Percentiles rank a stretch among this genome's conserved stretches.
phyloP scores from a whole-genome alignment of 2,113 vertebrate genomes.

The Strigops habroptila region DNA sequence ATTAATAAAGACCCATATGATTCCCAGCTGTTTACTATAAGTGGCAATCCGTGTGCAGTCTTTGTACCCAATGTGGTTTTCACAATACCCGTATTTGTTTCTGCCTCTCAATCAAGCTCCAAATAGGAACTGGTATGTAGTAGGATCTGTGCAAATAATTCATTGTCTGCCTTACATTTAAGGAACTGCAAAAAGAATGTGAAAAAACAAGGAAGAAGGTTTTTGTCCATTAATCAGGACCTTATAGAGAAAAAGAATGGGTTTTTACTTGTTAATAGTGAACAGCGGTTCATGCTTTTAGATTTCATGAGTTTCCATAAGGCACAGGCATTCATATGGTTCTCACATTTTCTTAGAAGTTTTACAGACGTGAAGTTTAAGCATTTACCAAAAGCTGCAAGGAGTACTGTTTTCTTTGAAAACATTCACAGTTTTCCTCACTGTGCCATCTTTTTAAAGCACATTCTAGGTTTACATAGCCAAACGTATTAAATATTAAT shows the following conservation, averaged over 20 bases:
- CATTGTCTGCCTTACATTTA: conserved; percentile 42
- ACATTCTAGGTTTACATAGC: background rate
- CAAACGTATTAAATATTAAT: conserved; percentile 52
- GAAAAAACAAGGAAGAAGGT: conserved; percentile 5
- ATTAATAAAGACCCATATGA: conserved; percentile 47
- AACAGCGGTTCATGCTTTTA: conserved; percentile 2
- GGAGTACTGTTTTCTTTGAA: conserved; percentile 16
- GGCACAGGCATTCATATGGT: conserved; percentile 20
- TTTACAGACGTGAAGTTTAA: background rate
- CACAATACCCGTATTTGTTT: conserved; percentile 54
- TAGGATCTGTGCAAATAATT: conserved; percentile 10
- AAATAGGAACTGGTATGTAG: conserved; percentile 50
- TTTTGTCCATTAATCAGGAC: conserved; percentile 33
- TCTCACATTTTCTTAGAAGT: conserved; percentile 52
- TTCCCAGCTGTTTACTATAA: conserved; percentile 35
- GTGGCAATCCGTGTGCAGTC: conserved; percentile 39
- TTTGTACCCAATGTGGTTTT: conserved; percentile 27
- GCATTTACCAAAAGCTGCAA: conserved; percentile 18
- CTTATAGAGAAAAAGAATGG: conserved; percentile 36
- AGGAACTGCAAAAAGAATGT: conserved; percentile 34
- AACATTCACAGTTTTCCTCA: background rate
- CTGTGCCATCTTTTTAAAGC: background rate
- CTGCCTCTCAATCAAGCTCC: conserved; percentile 58
- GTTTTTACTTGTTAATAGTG: conserved; percentile 21
- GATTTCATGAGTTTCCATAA: conserved; percentile 40